A percentile compares a stretch with the other conserved stretches of the same genome.
Conservation (phyloP, 2,113 vertebrate species). For the Agapornis roseicollis region DNA sequence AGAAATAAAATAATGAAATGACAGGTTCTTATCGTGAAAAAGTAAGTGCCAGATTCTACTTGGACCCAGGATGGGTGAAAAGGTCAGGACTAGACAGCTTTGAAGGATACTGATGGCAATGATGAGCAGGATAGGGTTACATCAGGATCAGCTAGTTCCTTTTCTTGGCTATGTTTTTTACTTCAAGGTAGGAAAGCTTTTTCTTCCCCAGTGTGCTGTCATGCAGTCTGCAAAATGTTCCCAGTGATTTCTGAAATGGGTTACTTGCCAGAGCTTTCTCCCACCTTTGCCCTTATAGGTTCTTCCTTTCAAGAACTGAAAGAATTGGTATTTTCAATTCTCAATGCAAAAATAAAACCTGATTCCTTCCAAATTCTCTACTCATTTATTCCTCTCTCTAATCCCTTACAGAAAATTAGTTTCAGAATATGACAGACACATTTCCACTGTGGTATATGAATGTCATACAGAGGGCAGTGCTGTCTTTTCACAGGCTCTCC, state of each 20-base stretch:
- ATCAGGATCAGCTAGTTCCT: not conserved
- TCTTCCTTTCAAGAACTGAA: not conserved
- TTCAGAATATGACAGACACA: not conserved
- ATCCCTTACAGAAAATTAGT: not conserved
- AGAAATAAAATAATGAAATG: not conserved
- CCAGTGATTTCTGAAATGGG: not conserved
- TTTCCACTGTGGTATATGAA: not conserved
- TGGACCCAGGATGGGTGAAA: not conserved
- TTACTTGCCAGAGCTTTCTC: not conserved
- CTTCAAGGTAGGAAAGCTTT: not conserved
- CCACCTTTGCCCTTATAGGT: not conserved
- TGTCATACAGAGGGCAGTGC: constrained; percentile 47
- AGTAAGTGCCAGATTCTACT: not conserved
- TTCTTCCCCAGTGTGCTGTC: not conserved
- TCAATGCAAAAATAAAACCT: not conserved
- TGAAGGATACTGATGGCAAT: not conserved
- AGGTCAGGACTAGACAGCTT: not conserved
- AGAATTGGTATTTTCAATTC: not conserved
- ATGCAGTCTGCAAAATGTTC: not conserved
- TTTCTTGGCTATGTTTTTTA: not conserved
- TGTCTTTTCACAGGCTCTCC: constrained; percentile 6
- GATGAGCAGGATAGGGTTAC: not conserved
- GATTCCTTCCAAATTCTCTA: not conserved
- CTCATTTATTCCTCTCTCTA: not conserved
- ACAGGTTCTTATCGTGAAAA: not conserved